Conservation (phyloP, 2,888 invertebrate genomes). For the Bellardia pandia region DNA sequence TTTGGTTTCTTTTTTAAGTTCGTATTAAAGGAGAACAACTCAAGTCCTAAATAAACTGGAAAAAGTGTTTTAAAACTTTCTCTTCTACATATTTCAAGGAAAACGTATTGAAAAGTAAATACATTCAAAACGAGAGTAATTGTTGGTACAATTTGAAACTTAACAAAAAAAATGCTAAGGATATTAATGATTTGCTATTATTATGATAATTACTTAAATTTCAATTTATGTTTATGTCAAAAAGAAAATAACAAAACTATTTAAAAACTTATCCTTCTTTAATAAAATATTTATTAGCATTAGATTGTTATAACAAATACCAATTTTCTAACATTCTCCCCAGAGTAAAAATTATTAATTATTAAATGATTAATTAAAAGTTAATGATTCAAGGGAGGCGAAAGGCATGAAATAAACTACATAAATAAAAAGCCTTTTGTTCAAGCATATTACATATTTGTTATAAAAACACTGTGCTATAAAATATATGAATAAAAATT, state of each 20-base stretch:
- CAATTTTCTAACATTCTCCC: neutral
- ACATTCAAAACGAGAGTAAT: no score
- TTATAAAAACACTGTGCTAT: neutral
- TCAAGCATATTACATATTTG: neutral
- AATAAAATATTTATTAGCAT: no score
- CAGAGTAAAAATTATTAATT: neutral
- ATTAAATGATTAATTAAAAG: neutral
- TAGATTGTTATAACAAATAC: neutral
- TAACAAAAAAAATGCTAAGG: no score
- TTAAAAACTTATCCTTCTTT: no score
- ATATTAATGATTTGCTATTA: no score
- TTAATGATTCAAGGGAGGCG: no score
- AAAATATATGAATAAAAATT: neutral
- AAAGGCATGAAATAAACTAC: neutral
- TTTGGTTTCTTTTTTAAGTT: slow-evolving; percentile 3
- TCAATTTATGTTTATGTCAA: no score
- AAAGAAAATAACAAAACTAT: no score
- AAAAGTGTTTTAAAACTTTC: neutral
- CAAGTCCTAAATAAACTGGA: neutral
- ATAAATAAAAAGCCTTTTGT: neutral
- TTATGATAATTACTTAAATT: no score
- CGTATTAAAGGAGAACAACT: neutral
- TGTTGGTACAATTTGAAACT: no score
- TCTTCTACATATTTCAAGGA: neutral
- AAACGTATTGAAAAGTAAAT: no score